Evolutionary conservation across 2,888 invertebrate genomes (phyloP).

Genomic region (Eilema sororculum): DNA sequence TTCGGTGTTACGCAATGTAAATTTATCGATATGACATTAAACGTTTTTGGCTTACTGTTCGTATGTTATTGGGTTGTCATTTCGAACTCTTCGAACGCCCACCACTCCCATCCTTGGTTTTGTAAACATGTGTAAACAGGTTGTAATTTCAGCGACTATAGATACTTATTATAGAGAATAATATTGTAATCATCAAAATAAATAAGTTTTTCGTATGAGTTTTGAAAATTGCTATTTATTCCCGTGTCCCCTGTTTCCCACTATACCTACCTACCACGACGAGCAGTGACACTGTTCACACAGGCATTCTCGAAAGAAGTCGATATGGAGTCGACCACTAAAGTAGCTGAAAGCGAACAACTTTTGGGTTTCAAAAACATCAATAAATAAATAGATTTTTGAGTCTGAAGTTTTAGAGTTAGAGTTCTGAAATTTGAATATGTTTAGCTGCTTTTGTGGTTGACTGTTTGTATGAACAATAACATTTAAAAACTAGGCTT

Average conservation of each 20-base stretch:
- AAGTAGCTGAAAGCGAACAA: neutral
- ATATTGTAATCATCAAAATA: conserved; percentile 56
- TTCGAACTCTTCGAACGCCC: conserved; percentile 50
- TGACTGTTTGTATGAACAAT: too few species aligned
- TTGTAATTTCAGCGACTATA: conserved; percentile 57
- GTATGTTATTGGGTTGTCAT: conserved; percentile 79
- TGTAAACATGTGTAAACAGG: conserved; percentile 47
- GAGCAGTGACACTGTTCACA: neutral
- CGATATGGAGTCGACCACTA: neutral
- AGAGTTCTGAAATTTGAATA: too few species aligned
- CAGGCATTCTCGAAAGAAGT: neutral
- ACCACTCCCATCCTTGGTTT: conserved; percentile 45
- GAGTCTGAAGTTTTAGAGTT: too few species aligned
- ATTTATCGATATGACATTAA: conserved; percentile 86
- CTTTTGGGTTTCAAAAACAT: neutral
- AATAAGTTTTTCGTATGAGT: conserved; percentile 55
- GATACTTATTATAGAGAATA: conserved; percentile 51
- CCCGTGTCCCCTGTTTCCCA: conserved; percentile 29
- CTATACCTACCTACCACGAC: neutral
- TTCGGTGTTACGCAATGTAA: conserved; percentile 85
- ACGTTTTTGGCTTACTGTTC: conserved; percentile 86
- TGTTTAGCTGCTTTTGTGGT: too few species aligned
- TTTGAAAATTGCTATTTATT: conserved; percentile 54
- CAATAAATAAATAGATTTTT: too few species aligned
- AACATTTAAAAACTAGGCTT: too few species aligned